Percentiles rank a stretch among this genome's conserved stretches.
These are phyloP conservation scores for Pangasius djambal DNA, from an alignment of 2,797 vertebrate genomes.

Conservation along the genomic window DNA sequence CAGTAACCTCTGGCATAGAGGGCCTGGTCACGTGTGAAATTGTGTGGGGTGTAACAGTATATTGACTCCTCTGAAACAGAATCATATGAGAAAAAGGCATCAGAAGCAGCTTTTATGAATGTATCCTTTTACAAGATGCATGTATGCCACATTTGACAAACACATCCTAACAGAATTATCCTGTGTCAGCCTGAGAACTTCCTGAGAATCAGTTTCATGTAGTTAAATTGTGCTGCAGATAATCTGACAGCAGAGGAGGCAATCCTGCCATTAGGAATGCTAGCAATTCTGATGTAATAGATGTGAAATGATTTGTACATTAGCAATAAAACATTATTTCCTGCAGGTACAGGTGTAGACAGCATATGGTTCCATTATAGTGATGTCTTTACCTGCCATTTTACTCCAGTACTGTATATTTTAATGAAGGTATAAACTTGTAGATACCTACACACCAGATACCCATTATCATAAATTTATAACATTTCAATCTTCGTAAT, in stretches of 20 bases:
- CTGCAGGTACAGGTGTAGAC: background rate
- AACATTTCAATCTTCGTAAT: background rate
- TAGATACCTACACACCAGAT: background rate
- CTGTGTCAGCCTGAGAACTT: background rate
- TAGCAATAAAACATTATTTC: slow-evolving; percentile 15
- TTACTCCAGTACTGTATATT: background rate
- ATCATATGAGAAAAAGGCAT: slow-evolving; percentile 1
- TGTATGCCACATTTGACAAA: background rate
- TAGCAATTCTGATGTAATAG: slow-evolving; percentile 15
- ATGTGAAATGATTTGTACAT: slow-evolving; percentile 28
- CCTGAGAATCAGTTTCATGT: slow-evolving; percentile 11
- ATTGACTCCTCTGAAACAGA: slow-evolving; percentile 93
- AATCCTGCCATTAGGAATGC: background rate
- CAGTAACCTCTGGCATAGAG: slow-evolving; percentile 98
- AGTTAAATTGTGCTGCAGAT: slow-evolving; percentile 10
- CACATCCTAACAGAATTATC: background rate
- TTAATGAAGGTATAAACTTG: background rate
- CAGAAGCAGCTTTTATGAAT: slow-evolving; percentile 1
- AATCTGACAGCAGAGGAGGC: slow-evolving; percentile 6
- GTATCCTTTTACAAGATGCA: background rate
- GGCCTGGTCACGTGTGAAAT: slow-evolving; percentile 99
- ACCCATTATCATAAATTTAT: background rate
- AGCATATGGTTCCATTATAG: background rate
- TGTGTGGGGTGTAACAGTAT: slow-evolving; percentile 99
- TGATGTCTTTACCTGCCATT: background rate